Base-by-base conservation (phyloP, 2,113 vertebrate genomes). In the Pituophis catenifer region DNA sequence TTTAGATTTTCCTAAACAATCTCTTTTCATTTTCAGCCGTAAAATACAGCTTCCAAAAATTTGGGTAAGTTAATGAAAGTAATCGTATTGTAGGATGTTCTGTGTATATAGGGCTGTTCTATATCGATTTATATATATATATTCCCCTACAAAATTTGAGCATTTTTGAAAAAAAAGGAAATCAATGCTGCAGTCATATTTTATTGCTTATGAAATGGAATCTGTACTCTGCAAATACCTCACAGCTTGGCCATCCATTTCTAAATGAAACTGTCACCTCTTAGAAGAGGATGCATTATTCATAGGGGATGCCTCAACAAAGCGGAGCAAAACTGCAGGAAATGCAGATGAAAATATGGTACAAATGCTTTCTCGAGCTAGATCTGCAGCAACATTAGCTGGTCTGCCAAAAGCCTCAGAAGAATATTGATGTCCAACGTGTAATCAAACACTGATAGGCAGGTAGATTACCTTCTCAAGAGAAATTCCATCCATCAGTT, bases 381-480 rank as follows among this genome's bases (percentile, higher is more conserved):
- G 12, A 75, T 44, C 17, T 89, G 50, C 38, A 54, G 33, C 7
- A 93, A 88, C 0, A 89, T 55, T 0, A 58, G 50, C 91, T 0
- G 50, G 12, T 1, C n/a, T 0, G 0, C 4, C 44, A 92, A 93
- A 95, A 91, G 92, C 29, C 93, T 94, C 1, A 1, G 58, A 95
- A 91, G 26, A 6, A 90, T 90, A 87, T 12, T 55, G 24, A 91
- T 91, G 88, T 93, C 7, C 23, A 52, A 53, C n/a, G 54, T 0
- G 12, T 94, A 96, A 95, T 44, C 65, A 93, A 95, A 95, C n/a
- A 95, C 93, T 88, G 93, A 89, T 93, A 93, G 52, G 89, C 11
- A 86, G 8, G 29, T 1, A 88, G 93, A 95, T 94, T 94, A 94
- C 33, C 50, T 95, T 95, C 50, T 91, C 87, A 9, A 8, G 88